Evolutionary conservation across 1,140 invertebrate genomes (phyloP).

Genomic region (Marisa cornuarietis): DNA sequence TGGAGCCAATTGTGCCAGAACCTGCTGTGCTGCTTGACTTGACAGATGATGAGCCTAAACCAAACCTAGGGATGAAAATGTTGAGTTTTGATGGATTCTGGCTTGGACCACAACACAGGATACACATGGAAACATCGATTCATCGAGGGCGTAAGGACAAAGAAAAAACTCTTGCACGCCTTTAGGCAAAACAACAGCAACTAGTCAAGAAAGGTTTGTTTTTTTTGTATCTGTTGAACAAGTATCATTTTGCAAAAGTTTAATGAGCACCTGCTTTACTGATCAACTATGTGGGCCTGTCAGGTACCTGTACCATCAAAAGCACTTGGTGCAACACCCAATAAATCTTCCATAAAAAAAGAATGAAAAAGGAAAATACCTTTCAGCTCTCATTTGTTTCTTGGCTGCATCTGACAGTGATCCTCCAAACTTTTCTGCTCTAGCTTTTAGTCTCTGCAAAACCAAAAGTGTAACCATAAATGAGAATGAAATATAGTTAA

Average conservation of each 20-base stretch:
- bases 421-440: conserved; percentile 51
- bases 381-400: conserved; percentile 46
- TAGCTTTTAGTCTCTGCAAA: conserved; percentile 43
- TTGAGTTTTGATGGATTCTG: neutral
- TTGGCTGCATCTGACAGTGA: conserved; percentile 43
- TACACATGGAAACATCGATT: neutral
- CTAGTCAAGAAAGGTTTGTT: too few relatives aligned
- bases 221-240: neutral
- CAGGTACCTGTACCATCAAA: neutral
- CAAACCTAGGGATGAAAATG: neutral
- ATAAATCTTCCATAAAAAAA: neutral
- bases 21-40: neutral
- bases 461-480: conserved; percentile 2
- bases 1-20: neutral
- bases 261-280: neutral
- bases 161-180: too few relatives aligned
- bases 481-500: neutral
- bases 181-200: too few relatives aligned
- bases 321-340: neutral
- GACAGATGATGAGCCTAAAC: neutral
- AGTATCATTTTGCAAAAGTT: neutral
- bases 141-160: too few relatives aligned
- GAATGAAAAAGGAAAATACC: conserved; percentile 21
- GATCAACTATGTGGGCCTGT: neutral
- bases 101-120: neutral